Evolutionary conservation across 2,888 invertebrate species (phyloP), one percentile per base, ranked within the genome.

Genomic region (Dichetophora obliterata): DNA sequence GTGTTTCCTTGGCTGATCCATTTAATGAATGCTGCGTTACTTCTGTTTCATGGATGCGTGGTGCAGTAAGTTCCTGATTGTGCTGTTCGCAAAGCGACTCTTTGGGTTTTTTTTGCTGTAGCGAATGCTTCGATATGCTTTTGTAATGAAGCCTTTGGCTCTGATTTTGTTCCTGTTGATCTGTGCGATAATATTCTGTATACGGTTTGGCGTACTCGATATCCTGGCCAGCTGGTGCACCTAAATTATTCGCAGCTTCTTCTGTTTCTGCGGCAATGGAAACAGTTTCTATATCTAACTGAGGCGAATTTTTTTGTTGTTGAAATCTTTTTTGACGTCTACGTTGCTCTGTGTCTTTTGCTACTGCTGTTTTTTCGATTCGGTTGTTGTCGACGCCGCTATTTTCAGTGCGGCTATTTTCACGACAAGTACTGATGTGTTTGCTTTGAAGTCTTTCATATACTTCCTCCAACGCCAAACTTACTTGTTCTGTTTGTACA

Each of bases 331-430:
- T 48, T 31, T 69, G 68, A 5, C 50, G 48, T 31, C 68, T 48
- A 5, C 50, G 68, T 50, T 69, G 68, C 27, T 69, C 50, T 24
- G 68, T 50, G 48, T 48, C 68, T 50, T 50, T 31, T 50, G 22
- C 68, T 22, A 8, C 31, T 34, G 22, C 37, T 1, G 34, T 9
- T n/a, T 31, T 37, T 19, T 22, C 43, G 31, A 5, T 24, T 27
- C 14, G 1, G 16, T n/a, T 31, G 8, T 31, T 24, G 11, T 61
- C 34, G 63, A 31, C 63, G 63, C 8, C 16, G 34, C 34, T 63
- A 34, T 63, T 31, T 8, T 14, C 63, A 11, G 5, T 14, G 14
- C 43, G 43, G 3, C 65, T n/a, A 3, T 34, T 19, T 65, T 65
- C 19, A 5, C 8, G 31, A n/a, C 6, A 34, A 65, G 6, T 65